Percentiles rank a stretch among this genome's conserved stretches.
These are phyloP conservation scores for Callimorpha dominula DNA, from an alignment of 2,888 invertebrate species.

Conservation along the genomic window DNA sequence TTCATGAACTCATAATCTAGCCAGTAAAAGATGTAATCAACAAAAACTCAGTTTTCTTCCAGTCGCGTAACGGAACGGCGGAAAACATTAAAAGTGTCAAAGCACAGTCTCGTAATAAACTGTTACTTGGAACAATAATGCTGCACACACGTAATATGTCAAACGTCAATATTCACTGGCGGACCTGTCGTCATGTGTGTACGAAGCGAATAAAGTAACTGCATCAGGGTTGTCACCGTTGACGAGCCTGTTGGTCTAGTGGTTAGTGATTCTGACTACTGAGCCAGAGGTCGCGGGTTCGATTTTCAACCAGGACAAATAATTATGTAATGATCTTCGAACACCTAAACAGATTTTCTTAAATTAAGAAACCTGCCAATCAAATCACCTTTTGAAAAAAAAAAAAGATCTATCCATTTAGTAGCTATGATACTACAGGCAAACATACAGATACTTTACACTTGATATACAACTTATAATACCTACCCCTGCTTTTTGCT, in stretches of 20 bases:
- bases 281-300: no score
- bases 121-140: constrained; percentile 19
- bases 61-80: constrained; percentile 5
- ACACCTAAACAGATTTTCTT: no score
- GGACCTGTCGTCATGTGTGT: constrained; percentile 21
- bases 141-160: constrained; percentile 35
- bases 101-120: constrained; percentile 10
- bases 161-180: constrained; percentile 18
- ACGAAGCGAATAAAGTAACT: background rate
- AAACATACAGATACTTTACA: no score
- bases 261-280: no score
- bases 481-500: background rate
- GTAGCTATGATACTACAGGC: no score
- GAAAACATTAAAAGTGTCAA: constrained; percentile 12
- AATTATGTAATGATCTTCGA: no score
- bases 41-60: constrained; percentile 2
- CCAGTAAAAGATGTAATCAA: background rate
- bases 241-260: no score
- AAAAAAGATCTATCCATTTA: no score
- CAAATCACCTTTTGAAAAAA: background rate
- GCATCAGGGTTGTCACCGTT: constrained; percentile 4
- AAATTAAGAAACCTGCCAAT: background rate
- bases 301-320: no score
- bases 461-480: background rate
- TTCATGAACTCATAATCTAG: background rate